phyloP scores from a whole-genome alignment of 2,797 vertebrate species.

The Dendrocincla fuliginosa region DNA sequence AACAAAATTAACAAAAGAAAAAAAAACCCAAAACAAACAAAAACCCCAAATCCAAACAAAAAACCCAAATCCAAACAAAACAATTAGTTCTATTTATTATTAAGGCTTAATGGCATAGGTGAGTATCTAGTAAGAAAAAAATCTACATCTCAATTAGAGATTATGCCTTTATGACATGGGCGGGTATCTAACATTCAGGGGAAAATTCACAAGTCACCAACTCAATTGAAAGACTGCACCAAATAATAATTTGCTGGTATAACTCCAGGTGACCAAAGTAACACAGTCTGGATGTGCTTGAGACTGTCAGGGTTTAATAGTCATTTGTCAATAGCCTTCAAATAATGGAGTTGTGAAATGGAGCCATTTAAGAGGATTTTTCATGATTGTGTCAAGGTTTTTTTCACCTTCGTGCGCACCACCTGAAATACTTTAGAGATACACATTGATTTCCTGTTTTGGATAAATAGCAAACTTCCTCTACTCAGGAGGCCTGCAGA shows the following conservation, averaged over 20 bases:
- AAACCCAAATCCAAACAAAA: not conserved
- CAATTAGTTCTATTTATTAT: not conserved
- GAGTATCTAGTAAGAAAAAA: not conserved
- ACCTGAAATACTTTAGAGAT: conserved; percentile 15
- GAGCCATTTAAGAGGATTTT: not conserved
- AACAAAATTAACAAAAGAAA: not conserved
- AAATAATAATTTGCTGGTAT: not conserved
- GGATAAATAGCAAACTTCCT: not conserved
- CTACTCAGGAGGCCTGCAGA: not conserved
- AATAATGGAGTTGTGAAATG: not conserved
- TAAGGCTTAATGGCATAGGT: not conserved
- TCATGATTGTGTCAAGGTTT: not conserved
- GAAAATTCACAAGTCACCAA: not conserved
- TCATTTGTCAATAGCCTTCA: not conserved
- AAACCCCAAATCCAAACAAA: not conserved
- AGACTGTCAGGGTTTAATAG: not conserved
- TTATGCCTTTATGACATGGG: not conserved
- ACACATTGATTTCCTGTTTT: conserved; percentile 1
- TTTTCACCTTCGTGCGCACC: not conserved
- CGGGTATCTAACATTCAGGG: not conserved
- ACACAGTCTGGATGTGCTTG: not conserved
- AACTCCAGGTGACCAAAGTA: not conserved
- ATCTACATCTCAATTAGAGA: not conserved
- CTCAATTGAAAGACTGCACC: not conserved
- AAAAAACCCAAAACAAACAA: not conserved